Evolutionary conservation across 2,797 vertebrate species (phyloP), one percentile per base, ranked within the genome.

Genomic region (Acipenser transmontanus): DNA sequence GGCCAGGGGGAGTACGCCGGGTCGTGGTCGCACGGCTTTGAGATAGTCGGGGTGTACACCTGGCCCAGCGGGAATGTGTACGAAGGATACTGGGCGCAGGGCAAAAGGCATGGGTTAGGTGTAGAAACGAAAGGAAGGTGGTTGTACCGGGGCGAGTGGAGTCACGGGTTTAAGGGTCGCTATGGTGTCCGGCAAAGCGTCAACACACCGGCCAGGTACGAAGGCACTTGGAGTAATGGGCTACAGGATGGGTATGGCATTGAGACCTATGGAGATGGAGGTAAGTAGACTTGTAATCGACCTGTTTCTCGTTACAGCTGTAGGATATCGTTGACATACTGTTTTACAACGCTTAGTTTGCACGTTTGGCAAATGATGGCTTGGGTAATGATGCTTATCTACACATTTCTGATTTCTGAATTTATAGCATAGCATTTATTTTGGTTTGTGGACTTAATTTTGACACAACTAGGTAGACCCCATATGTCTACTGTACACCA

Each of bases 61-160:
- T 98, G 96, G 96, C 96, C 96, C 88, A 98, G 95, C 78, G 95
- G 96, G 77, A 98, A 97, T 78, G 94, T 93, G 72, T 98, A 98
- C 88, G 89, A 88, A 81, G 96, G 96, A 73, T 95, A 96, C 89
- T 98, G 96, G 96, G 92, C 94, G 68, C 95, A 97, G 84, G 96
- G 96, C 77, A 98, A 98, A 81, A 81, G 95, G 64, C 96, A 98
- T 72, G 95, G 96, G 76, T 91, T 98, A 78, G 96, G 96, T 60
- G 94, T 96, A 85, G 95, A 98, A 86, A 93, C 91, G 80, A 98
- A 98, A 77, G 95, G 95, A 65, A 93, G 90, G 82, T 98, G 96
- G 96, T 89, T 92, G 66, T 98, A 97, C 85, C 93, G 95, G 60
- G 96, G 96, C 49, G 95, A 98, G 85, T 98, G 95, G 96, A 94